These are phyloP conservation scores for Hemicrepidius hirtus DNA, from an alignment of 2,888 invertebrate genomes.

Conservation along the genomic window DNA sequence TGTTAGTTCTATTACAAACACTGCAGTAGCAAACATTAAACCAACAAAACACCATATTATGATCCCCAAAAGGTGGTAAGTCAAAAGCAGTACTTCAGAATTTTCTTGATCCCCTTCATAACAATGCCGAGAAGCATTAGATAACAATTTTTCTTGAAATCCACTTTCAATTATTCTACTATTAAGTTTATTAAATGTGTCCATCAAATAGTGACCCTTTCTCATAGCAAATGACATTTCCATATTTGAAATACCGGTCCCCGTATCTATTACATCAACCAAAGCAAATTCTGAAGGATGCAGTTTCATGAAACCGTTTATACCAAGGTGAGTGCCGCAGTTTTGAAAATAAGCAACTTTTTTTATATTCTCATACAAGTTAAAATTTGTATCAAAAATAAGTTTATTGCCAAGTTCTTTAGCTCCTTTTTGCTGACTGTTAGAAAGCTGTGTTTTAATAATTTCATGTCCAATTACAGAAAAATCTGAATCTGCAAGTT, in stretches of 20 bases:
- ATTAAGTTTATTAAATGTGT: not conserved
- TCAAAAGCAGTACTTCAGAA: not conserved
- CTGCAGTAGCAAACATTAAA: not conserved
- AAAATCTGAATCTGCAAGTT: not conserved
- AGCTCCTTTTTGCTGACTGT: not conserved
- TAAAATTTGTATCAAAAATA: not conserved
- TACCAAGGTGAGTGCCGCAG: not conserved
- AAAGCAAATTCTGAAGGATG: not conserved
- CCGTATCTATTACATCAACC: not conserved
- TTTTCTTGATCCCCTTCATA: not conserved
- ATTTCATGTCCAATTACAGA: not conserved
- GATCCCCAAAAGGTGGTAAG: not conserved
- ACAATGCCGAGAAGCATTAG: not conserved
- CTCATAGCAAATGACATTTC: not conserved
- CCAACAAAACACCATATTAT: not conserved
- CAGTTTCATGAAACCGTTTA: not conserved
- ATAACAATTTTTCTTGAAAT: not conserved
- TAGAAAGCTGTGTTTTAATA: not conserved
- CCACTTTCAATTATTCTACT: constrained; percentile 11
- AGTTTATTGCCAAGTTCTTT: not conserved
- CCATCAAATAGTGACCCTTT: constrained; percentile 8
- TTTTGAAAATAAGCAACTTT: not conserved
- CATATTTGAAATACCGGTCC: not conserved
- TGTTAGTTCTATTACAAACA: not conserved
- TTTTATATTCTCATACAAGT: not conserved